These are phyloP conservation scores for Nasonia giraulti DNA, from an alignment of 1,140 invertebrate species.

Conservation along the genomic window DNA sequence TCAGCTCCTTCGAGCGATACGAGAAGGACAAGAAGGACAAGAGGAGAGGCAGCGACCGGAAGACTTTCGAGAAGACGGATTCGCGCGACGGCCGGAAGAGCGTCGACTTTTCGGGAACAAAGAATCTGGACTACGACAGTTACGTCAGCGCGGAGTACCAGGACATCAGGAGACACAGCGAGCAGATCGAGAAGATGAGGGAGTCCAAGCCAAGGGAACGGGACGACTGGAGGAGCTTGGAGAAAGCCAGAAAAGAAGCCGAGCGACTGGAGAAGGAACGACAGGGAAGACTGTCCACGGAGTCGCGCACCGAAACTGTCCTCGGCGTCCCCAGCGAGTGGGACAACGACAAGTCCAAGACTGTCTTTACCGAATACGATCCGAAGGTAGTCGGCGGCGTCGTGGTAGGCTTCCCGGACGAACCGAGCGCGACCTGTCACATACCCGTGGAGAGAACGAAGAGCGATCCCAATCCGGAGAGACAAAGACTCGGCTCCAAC, in stretches of 20 bases:
- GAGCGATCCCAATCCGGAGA: slow-evolving; percentile 86
- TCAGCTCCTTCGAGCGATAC: slow-evolving; percentile 57
- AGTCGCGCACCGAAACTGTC: slow-evolving; percentile 64
- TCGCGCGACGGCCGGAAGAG: slow-evolving; percentile 15
- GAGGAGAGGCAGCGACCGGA: slow-evolving; percentile 39
- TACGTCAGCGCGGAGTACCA: slow-evolving; percentile 25
- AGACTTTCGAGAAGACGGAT: slow-evolving; percentile 58
- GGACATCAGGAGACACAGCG: slow-evolving; percentile 46
- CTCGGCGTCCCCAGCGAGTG: slow-evolving; percentile 60
- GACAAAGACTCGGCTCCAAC: slow-evolving; percentile 81
- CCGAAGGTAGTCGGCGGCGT: slow-evolving; percentile 72
- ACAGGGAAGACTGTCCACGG: slow-evolving; percentile 62
- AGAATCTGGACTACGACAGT: background rate
- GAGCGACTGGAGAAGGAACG: slow-evolving; percentile 67
- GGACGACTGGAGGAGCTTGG: slow-evolving; percentile 70
- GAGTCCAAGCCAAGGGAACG: slow-evolving; percentile 67
- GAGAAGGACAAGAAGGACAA: slow-evolving; percentile 52
- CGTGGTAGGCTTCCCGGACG: slow-evolving; percentile 71
- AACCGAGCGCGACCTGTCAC: slow-evolving; percentile 70
- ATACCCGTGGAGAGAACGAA: slow-evolving; percentile 87
- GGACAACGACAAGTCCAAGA: slow-evolving; percentile 61
- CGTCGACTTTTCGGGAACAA: slow-evolving; percentile 9
- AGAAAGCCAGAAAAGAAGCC: slow-evolving; percentile 67
- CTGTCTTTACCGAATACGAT: slow-evolving; percentile 72
- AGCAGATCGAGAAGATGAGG: slow-evolving; percentile 54